These are phyloP conservation scores for Chloroclystis v-ata DNA, from an alignment of 2,888 invertebrate species.

Conservation along the genomic window DNA sequence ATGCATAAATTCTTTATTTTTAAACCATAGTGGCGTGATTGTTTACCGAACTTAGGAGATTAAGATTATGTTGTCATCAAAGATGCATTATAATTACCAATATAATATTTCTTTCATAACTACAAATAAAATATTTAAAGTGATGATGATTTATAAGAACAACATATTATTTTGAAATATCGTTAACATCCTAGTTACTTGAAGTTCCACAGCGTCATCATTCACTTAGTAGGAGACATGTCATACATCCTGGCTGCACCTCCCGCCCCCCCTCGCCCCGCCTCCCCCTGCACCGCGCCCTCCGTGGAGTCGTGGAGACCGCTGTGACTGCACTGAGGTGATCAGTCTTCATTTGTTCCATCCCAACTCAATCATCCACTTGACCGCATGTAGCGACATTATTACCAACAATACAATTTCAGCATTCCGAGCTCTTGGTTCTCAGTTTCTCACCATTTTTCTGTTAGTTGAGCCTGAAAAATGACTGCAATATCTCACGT, in stretches of 20 bases:
- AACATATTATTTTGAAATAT: not conserved
- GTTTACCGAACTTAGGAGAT: too few species aligned
- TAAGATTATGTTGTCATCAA: too few species aligned
- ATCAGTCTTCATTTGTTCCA: slow-evolving; percentile 73
- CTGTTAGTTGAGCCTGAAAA: slow-evolving; percentile 43
- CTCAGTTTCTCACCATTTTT: slow-evolving; percentile 23
- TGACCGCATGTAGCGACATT: slow-evolving; percentile 40
- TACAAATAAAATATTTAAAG: too few species aligned
- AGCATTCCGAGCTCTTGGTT: slow-evolving; percentile 10
- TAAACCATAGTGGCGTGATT: too few species aligned
- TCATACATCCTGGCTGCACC: slow-evolving; percentile 48
- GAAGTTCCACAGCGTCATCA: slow-evolving; percentile 46
- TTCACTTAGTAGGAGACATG: slow-evolving; percentile 68
- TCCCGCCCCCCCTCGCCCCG: slow-evolving; percentile 29
- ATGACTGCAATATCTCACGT: slow-evolving; percentile 55
- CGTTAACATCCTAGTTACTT: not conserved
- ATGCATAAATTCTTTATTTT: too few species aligned
- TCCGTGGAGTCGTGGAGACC: slow-evolving; percentile 15
- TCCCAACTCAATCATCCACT: slow-evolving; percentile 49
- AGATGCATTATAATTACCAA: too few species aligned
- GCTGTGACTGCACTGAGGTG: slow-evolving; percentile 51
- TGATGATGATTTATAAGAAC: too few species aligned
- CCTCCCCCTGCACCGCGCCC: slow-evolving; percentile 17
- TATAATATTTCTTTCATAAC: too few species aligned
- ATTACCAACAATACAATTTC: slow-evolving; percentile 30